Base-by-base conservation (phyloP, 2,888 invertebrate genomes). In the Odontomyia ornata region DNA sequence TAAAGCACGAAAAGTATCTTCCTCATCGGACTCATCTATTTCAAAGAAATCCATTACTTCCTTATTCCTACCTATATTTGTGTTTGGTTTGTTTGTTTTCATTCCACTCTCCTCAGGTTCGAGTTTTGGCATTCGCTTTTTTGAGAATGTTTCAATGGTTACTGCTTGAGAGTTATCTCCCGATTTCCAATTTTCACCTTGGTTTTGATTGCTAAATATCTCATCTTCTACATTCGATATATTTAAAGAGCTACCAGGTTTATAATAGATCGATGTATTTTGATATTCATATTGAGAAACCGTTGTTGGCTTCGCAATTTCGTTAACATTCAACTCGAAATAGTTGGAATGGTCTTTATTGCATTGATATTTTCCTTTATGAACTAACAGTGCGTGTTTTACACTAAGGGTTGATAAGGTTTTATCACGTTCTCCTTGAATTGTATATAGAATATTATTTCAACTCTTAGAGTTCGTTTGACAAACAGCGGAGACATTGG, bases 351-450 rank as follows among this genome's bases (percentile, higher is more conserved):
- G 84, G 57, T 81, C 80, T 76, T 81, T 79, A 79, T 86, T 87
- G 81, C 87, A 87, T 82, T 86, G 84, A 81, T 87, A 87, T 76
- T 82, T 83, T 65, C 87, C 87, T 79, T 85, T 85, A 80, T 87
- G 87, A 71, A 83, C 85, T 81, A 84, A 84, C 1, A 86, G 81
- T 5, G 87, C 87, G 71, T 84, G 85, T 57, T 84, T 84, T 79
- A 87, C 87, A 73, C 82, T 84, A 28, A 87, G 81, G 77, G 84
- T 84, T 71, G 86, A 86, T 82, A 86, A 86, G 77, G 86, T 86
- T 83, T 84, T 86, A 81, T 86, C 84, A 79, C 82, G 83, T 81
- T 86, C 85, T 82, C 86, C 86, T 86, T 83, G 77, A 80, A 80
- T 69, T 57, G 28, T 75, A 30, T n/a, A 47, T 43, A 43, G 18